Evolutionary conservation across 2,797 vertebrate species (phyloP).

Genomic region (Coranthus polyacanthus): DNA sequence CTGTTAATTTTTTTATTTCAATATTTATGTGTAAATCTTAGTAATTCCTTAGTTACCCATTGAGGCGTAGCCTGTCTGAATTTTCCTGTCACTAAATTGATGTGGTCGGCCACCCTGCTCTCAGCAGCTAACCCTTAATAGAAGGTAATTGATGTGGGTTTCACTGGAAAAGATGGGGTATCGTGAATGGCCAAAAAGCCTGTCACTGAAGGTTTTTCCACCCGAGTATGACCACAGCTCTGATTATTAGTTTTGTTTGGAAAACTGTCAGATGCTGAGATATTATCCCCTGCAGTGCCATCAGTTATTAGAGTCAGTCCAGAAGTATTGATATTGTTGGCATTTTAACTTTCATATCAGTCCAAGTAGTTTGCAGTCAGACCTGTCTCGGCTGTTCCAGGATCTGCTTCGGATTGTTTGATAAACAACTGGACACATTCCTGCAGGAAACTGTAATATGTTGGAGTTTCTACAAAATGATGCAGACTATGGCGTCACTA

Average conservation of each 20-base stretch:
- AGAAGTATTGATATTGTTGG: constrained; percentile 1
- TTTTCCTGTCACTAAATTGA: background rate
- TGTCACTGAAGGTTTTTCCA: constrained; percentile 13
- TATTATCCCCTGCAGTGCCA: background rate
- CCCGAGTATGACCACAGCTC: background rate
- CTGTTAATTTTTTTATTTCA: no score
- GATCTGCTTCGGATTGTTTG: constrained; percentile 1
- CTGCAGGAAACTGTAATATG: background rate
- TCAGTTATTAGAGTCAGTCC: background rate
- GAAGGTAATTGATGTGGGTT: constrained; percentile 18
- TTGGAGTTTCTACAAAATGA: constrained; percentile 1
- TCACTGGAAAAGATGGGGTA: constrained; percentile 30
- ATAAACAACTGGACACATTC: constrained; percentile 14
- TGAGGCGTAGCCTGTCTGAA: background rate
- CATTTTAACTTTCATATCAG: background rate
- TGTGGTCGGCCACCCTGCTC: constrained; percentile 6
- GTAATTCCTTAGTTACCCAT: background rate
- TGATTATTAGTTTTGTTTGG: constrained; percentile 17
- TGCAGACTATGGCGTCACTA: background rate
- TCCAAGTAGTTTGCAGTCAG: background rate
- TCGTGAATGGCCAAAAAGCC: background rate
- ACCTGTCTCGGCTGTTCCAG: background rate
- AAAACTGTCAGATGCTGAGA: background rate
- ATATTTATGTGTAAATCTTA: background rate
- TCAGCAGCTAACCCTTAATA: constrained; percentile 1